phyloP scores from a whole-genome alignment of 2,888 invertebrate genomes.

The Limulus polyphemus region DNA sequence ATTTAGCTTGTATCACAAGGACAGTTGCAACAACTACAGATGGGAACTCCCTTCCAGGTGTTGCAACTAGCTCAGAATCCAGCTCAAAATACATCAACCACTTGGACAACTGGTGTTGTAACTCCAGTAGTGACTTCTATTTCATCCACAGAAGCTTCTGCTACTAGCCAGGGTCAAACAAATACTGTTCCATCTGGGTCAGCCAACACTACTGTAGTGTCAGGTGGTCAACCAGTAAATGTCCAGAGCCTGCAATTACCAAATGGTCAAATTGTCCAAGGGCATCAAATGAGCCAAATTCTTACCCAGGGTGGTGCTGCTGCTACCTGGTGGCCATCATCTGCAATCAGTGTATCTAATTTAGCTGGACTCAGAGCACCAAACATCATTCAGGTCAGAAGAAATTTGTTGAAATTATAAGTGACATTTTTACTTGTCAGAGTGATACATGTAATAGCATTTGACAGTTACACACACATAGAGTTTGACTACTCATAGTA shows the following conservation, averaged over 20 bases:
- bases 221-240: constrained; percentile 14
- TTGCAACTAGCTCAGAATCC: constrained; percentile 20
- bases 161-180: constrained; percentile 4
- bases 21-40: constrained; percentile 78
- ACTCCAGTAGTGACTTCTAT: background rate
- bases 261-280: constrained; percentile 27
- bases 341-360: constrained; percentile 22
- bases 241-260: constrained; percentile 26
- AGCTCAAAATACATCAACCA: constrained; percentile 2
- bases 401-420: background rate
- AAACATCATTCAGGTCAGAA: constrained; percentile 26
- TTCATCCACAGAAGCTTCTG: constrained; percentile 4
- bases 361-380: constrained; percentile 25
- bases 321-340: constrained; percentile 24
- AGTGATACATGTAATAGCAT: no score
- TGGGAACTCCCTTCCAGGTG: constrained; percentile 34
- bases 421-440: no score
- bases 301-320: constrained; percentile 18
- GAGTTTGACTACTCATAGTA: no score
- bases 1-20: constrained; percentile 41
- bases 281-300: constrained; percentile 25
- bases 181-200: constrained; percentile 3
- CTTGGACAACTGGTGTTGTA: constrained; percentile 5
- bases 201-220: constrained; percentile 2
- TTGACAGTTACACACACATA: no score